Evolutionary conservation across 2,888 invertebrate species (phyloP), one percentile per base, ranked within the genome.

Genomic region (Antheraea assamensis): DNA sequence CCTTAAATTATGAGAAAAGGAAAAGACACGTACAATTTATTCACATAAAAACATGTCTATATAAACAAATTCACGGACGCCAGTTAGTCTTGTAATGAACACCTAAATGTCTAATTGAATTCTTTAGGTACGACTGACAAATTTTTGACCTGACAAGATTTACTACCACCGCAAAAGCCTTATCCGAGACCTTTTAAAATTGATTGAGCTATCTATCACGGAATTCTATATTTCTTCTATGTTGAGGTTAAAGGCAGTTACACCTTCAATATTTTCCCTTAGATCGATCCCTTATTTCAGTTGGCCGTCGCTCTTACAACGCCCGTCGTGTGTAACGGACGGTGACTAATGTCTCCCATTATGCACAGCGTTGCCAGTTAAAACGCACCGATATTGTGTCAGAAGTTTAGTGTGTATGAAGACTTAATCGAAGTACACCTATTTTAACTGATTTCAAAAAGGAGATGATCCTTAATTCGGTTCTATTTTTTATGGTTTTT

Each of bases 311-410:
- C 61, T 15, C 27, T 64, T 64, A 64, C 30, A 64, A 64, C 61
- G 61, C 49, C 30, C 42, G 30, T 7, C 70, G 17, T 68, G 42
- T 35, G 49, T 74, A 70, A 72, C 27, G 30, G 21, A 21, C 49
- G n/a, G 47, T 72, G 66, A 74, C 52, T 72, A 74, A 74, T 72
- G 72, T 64, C 49, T 35, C 27, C 70, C 70, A 74, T 74, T 74
- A 72, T 27, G 72, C 55, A 70, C 52, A 74, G 74, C 70, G 61
- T 72, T 74, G 49, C 72, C 74, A 72, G 35, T 24, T 64, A 27
- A 27, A 64, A 64, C 27, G 61, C 30, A 4, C 30, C 17, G 4
- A 17, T 30, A 19, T 64, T 15, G 61, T 27, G 4, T 27, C 30
- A 27, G 17, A 30, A 64, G 4, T 64, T 30, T 64, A 17, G 27